phyloP scores from a whole-genome alignment of 1,140 invertebrate species.

The Harpegnathos saltator region DNA sequence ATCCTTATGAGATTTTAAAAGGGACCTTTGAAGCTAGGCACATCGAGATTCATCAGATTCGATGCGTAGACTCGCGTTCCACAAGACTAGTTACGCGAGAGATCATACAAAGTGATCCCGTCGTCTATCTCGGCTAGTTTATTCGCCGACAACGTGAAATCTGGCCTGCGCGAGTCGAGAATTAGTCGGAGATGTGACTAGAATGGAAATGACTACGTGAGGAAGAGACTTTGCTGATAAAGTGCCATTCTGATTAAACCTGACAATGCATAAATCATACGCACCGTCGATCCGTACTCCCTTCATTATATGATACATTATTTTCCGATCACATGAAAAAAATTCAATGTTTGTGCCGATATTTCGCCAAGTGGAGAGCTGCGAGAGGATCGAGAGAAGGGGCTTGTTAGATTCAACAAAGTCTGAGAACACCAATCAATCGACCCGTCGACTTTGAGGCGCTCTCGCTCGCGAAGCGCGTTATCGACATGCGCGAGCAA shows the following conservation, averaged over 20 bases:
- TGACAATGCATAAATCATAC: background rate
- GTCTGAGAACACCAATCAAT: background rate
- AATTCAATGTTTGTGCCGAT: background rate
- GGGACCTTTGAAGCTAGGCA: background rate
- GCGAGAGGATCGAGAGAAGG: background rate
- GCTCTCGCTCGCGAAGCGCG: too few species aligned
- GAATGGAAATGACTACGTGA: background rate
- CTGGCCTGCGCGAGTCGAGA: background rate
- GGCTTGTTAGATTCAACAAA: background rate
- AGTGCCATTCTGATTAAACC: background rate
- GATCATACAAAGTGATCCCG: background rate
- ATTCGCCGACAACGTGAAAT: background rate
- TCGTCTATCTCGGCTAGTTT: background rate
- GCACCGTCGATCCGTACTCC: background rate
- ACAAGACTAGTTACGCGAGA: slow-evolving; percentile 1
- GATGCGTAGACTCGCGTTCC: background rate
- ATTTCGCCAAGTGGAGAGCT: background rate
- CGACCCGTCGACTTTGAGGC: too few species aligned
- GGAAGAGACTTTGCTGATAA: background rate
- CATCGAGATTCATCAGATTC: background rate
- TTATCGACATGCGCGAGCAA: slow-evolving; percentile 14
- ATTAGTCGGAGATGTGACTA: background rate
- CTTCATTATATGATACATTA: too few species aligned
- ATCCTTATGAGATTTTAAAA: slow-evolving; percentile 9
- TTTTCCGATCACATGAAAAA: too few species aligned